Percentiles rank a stretch among this genome's conserved stretches.
These are phyloP conservation scores for Brachirus orientalis DNA, from an alignment of 2,113 vertebrate genomes.

Conservation along the genomic window DNA sequence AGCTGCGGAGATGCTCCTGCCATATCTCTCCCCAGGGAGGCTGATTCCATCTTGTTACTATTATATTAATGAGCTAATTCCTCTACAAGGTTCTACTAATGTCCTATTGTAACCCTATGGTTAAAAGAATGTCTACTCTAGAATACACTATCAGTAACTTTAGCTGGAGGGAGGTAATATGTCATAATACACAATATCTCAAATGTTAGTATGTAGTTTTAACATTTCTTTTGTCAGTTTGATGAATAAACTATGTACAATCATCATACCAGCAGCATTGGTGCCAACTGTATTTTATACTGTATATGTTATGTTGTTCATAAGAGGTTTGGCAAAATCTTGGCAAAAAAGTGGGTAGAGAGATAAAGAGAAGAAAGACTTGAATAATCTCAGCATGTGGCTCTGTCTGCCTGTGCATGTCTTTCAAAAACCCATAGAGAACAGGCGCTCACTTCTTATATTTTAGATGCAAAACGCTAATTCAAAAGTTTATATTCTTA, in stretches of 20 bases:
- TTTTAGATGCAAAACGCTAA: background rate
- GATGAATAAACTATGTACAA: no score
- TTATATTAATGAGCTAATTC: constrained; percentile 87
- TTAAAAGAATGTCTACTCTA: constrained; percentile 70
- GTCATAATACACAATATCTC: no score
- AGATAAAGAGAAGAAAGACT: no score
- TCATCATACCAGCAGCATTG: no score
- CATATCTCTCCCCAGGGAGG: constrained; percentile 79
- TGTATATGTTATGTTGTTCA: no score
- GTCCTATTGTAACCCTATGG: constrained; percentile 76
- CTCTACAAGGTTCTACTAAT: constrained; percentile 77
- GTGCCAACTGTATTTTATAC: no score
- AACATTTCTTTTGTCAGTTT: no score
- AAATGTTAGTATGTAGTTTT: no score
- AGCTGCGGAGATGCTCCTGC: constrained; percentile 76
- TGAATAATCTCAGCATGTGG: background rate
- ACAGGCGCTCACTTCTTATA: background rate
- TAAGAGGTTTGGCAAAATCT: no score
- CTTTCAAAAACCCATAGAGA: no score
- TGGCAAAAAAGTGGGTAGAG: no score
- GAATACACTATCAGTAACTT: constrained; percentile 54
- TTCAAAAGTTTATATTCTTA: background rate
- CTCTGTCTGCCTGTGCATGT: no score
- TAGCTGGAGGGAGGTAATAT: constrained; percentile 12
- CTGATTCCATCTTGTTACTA: constrained; percentile 84